Evolutionary conservation across 2,113 vertebrate species (phyloP).

Genomic region (Melozone crissalis): DNA sequence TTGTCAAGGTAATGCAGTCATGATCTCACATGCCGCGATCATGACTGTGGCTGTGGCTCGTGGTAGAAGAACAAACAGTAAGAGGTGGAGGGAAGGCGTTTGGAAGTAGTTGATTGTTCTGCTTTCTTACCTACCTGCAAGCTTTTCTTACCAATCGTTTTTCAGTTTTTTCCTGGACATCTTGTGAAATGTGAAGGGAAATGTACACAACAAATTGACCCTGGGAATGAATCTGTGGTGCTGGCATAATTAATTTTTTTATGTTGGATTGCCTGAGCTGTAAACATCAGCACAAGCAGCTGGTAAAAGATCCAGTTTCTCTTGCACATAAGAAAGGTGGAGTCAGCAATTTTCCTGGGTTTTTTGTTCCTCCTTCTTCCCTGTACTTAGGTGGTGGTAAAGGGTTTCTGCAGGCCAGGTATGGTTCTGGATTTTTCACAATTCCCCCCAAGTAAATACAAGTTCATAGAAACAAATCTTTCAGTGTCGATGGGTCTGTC

Average conservation of each 20-base stretch:
- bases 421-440: neutral
- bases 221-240: neutral
- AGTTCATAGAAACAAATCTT: neutral
- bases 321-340: neutral
- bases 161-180: neutral
- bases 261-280: neutral
- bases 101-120: neutral
- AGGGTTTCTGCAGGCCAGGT: neutral
- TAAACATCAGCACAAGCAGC: neutral
- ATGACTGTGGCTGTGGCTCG: neutral
- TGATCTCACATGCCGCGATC: neutral
- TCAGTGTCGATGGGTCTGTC: neutral
- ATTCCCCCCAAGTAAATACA: neutral
- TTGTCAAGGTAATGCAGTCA: too few species aligned
- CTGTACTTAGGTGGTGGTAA: neutral
- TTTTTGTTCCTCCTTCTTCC: neutral
- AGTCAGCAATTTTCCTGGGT: neutral
- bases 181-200: neutral
- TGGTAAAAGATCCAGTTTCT: neutral
- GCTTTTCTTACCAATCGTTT: neutral
- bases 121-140: neutral
- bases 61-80: neutral
- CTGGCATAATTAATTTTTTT: constrained; percentile 12
- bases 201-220: neutral
- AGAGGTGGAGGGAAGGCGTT: neutral